phyloP scores from a whole-genome alignment of 2,888 invertebrate genomes.

The Rhimphoctona megacephalus region DNA sequence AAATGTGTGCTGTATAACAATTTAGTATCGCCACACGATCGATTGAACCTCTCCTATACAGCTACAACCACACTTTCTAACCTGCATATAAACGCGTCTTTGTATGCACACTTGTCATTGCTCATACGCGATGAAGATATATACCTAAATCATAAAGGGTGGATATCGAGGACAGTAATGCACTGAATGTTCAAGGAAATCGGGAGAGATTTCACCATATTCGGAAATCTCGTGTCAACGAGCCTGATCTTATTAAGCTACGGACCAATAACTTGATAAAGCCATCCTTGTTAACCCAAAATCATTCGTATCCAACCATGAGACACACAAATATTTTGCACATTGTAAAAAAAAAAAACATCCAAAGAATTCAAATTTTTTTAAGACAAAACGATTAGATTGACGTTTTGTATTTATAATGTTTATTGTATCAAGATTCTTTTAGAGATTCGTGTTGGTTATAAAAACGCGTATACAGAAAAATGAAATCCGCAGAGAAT shows the following conservation, averaged over 20 bases:
- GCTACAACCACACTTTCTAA: background rate
- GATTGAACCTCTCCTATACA: conserved; percentile 34
- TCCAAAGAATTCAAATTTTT: background rate
- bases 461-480: too few relatives aligned
- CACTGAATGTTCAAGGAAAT: conserved; percentile 23
- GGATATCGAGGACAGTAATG: conserved; percentile 20
- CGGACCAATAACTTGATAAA: background rate
- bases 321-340: background rate
- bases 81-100: conserved; percentile 2
- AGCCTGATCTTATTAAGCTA: conserved; percentile 7
- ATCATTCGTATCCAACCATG: background rate
- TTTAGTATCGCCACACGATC: conserved; percentile 57
- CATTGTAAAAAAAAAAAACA: background rate
- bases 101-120: background rate
- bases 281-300: background rate
- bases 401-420: background rate
- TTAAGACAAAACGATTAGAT: background rate
- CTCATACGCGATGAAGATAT: conserved; percentile 9
- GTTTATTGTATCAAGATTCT: background rate
- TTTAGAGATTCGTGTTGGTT: too few relatives aligned
- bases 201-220: conserved; percentile 12
- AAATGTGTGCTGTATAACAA: conserved; percentile 36
- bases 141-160: background rate
- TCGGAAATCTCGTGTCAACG: background rate
- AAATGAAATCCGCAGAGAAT: too few relatives aligned